Conservation (phyloP, 2,797 vertebrate species). For the Crocodylus rhombifer region DNA sequence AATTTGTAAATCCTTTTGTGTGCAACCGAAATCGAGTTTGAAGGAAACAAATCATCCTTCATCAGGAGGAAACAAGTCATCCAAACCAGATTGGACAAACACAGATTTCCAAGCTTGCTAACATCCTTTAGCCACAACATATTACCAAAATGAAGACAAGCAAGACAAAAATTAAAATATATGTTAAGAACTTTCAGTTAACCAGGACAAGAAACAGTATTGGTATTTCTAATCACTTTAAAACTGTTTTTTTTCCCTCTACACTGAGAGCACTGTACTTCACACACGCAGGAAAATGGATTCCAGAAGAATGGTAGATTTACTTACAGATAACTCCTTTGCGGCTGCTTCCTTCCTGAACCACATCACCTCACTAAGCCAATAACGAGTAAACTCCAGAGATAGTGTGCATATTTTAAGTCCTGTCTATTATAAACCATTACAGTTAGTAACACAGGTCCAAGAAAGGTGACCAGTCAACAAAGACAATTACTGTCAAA, state of each 20-base stretch:
- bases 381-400: background rate
- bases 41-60: too few relatives aligned
- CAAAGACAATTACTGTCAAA: background rate
- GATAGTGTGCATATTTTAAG: background rate
- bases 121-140: background rate
- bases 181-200: background rate
- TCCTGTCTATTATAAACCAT: constrained; percentile 1
- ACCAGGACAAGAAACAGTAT: constrained; percentile 9
- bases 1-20: constrained; percentile 77
- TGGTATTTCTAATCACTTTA: background rate
- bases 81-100: background rate
- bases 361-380: background rate
- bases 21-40: background rate
- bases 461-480: background rate
- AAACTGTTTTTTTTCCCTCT: constrained; percentile 10
- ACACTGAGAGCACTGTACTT: background rate
- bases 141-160: constrained; percentile 4
- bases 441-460: background rate
- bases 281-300: background rate
- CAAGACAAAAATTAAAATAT: background rate
- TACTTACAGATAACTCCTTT: background rate
- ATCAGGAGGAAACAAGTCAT: background rate
- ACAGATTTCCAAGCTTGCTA: constrained; percentile 4
- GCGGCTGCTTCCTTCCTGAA: background rate
- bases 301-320: background rate